Conservation (phyloP, 2,888 invertebrate genomes). For the Lochmaea crataegi region DNA sequence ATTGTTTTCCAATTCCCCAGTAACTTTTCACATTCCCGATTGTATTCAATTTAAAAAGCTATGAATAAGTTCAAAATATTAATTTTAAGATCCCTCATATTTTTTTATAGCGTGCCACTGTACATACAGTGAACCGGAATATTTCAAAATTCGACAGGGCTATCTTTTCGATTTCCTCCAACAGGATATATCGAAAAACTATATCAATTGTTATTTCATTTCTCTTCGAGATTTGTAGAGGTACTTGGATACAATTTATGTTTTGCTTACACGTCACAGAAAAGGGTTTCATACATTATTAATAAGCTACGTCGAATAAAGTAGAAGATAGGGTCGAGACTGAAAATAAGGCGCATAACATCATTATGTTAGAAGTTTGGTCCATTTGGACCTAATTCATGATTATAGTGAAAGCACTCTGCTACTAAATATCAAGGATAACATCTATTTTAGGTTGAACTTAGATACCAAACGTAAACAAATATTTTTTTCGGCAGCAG, state of each 20-base stretch:
- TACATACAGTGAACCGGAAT: background rate
- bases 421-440: background rate
- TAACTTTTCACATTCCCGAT: too few relatives aligned
- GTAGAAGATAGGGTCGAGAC: constrained; percentile 51
- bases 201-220: constrained; percentile 45
- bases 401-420: background rate
- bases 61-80: too few relatives aligned
- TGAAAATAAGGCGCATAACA: background rate
- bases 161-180: constrained; percentile 21
- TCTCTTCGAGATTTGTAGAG: constrained; percentile 41
- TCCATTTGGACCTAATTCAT: background rate
- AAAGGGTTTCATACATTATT: constrained; percentile 51
- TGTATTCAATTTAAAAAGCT: too few relatives aligned
- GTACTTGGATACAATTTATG: constrained; percentile 51
- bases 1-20: too few relatives aligned
- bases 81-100: too few relatives aligned
- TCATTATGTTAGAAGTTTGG: background rate
- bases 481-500: too few relatives aligned
- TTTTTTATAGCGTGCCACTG: too few relatives aligned
- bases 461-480: too few relatives aligned
- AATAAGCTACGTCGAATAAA: constrained; percentile 47
- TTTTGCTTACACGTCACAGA: constrained; percentile 51
- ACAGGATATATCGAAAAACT: constrained; percentile 32
- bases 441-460: too few relatives aligned
- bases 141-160: constrained; percentile 24